phyloP scores from a whole-genome alignment of 2,797 vertebrate species.

The Peromyscus nudipes region DNA sequence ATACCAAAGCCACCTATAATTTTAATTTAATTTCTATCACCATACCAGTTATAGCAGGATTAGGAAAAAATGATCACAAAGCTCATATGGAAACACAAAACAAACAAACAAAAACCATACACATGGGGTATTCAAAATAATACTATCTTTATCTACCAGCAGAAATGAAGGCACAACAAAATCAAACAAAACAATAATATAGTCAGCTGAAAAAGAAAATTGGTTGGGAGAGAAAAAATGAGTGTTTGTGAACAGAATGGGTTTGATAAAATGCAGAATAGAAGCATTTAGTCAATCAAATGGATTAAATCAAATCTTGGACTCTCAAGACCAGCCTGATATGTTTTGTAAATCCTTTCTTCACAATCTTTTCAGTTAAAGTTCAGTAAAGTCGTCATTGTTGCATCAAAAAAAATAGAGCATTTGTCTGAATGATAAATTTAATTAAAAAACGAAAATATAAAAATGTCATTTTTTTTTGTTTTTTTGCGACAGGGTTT shows the following conservation, averaged over 20 bases:
- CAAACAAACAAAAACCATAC: background rate
- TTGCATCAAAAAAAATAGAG: background rate
- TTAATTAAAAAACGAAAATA: background rate
- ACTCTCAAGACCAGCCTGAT: background rate
- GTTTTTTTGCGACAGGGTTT: too few species aligned
- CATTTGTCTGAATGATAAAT: background rate
- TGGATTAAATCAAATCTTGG: background rate
- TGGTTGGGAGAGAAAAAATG: background rate
- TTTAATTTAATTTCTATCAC: background rate
- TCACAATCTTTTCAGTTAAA: background rate
- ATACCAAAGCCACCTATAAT: background rate
- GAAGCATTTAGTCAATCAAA: background rate
- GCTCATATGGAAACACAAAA: background rate
- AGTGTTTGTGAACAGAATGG: background rate
- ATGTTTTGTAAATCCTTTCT: background rate
- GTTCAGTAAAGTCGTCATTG: background rate
- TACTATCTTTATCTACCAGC: background rate
- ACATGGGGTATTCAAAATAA: background rate
- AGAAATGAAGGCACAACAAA: background rate
- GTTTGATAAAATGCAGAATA: constrained; percentile 30
- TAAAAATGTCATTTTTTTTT: background rate
- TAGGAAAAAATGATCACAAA: background rate
- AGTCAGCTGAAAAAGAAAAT: background rate
- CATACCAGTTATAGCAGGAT: background rate
- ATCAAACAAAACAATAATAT: background rate